phyloP scores from a whole-genome alignment of 2,888 invertebrate species.

The Sesia apiformis region DNA sequence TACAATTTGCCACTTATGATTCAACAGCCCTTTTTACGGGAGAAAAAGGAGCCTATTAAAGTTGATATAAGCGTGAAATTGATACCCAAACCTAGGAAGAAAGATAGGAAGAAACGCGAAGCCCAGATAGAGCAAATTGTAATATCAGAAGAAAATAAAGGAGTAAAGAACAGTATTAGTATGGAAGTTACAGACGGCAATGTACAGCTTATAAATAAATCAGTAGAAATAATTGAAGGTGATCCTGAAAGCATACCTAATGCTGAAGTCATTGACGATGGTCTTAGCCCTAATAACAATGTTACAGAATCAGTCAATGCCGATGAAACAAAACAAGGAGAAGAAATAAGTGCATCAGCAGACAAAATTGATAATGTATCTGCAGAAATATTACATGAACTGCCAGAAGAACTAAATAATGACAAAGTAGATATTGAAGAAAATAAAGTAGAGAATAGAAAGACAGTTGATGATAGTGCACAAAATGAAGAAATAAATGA shows the following conservation, averaged over 20 bases:
- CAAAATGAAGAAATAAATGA: not conserved
- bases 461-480: not conserved
- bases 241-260: slow-evolving; percentile 5
- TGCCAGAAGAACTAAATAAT: not conserved
- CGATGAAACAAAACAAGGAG: not conserved
- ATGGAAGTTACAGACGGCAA: slow-evolving; percentile 58
- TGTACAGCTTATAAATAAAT: slow-evolving; percentile 48
- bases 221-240: slow-evolving; percentile 36
- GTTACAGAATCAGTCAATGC: not conserved
- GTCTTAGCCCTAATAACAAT: no score
- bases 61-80: slow-evolving; percentile 85
- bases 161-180: slow-evolving; percentile 55
- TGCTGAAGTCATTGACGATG: not conserved
- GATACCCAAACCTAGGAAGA: slow-evolving; percentile 76
- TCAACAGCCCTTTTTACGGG: slow-evolving; percentile 75
- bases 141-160: slow-evolving; percentile 36
- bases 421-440: not conserved
- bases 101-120: slow-evolving; percentile 51
- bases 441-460: not conserved
- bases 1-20: slow-evolving; percentile 69
- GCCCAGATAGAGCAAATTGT: slow-evolving; percentile 40
- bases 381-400: not conserved
- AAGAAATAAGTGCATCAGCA: not conserved
- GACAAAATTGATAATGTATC: not conserved
- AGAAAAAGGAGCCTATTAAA: slow-evolving; percentile 82